Evolutionary conservation across 1,140 invertebrate genomes (phyloP).

Genomic region (Drosophila suzukii): DNA sequence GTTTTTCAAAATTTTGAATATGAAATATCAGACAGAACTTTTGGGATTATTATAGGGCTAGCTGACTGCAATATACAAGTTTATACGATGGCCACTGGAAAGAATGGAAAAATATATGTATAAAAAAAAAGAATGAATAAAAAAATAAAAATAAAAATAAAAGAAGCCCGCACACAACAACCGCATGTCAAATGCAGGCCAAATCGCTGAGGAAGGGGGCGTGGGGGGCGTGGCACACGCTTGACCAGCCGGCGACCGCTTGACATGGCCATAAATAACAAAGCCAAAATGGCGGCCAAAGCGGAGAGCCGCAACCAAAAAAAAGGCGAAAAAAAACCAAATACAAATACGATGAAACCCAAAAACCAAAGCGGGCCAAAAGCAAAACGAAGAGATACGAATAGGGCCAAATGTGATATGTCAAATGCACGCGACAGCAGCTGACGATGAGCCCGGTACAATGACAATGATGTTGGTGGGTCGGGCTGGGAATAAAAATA

Average conservation of each 20-base stretch:
- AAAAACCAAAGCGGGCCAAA: slow-evolving; percentile 48
- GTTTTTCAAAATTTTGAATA: slow-evolving; percentile 3
- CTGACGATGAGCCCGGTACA: slow-evolving; percentile 47
- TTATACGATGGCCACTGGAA: too few relatives aligned
- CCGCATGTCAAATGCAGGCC: slow-evolving; percentile 79
- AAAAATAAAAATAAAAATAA: not conserved
- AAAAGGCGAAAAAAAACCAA: slow-evolving; percentile 3
- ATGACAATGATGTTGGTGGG: slow-evolving; percentile 42
- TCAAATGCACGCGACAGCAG: slow-evolving; percentile 68
- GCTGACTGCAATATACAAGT: not conserved
- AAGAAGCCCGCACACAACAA: slow-evolving; percentile 51
- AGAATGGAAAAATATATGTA: slow-evolving; percentile 32
- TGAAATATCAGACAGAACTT: slow-evolving; percentile 3
- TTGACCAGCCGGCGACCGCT: slow-evolving; percentile 67
- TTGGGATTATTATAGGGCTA: slow-evolving; percentile 4
- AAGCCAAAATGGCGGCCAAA: slow-evolving; percentile 79
- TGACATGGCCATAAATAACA: slow-evolving; percentile 80
- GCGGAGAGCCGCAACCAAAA: slow-evolving; percentile 48
- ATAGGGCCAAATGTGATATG: slow-evolving; percentile 72
- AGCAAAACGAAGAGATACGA: slow-evolving; percentile 43
- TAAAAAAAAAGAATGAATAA: slow-evolving; percentile 6
- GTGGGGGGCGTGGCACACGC: slow-evolving; percentile 26
- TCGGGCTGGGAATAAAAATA: slow-evolving; percentile 34
- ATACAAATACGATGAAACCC: slow-evolving; percentile 20
- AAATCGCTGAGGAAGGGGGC: slow-evolving; percentile 29